phyloP scores from a whole-genome alignment of 2,113 vertebrate genomes.

The Bubo scandiacus region DNA sequence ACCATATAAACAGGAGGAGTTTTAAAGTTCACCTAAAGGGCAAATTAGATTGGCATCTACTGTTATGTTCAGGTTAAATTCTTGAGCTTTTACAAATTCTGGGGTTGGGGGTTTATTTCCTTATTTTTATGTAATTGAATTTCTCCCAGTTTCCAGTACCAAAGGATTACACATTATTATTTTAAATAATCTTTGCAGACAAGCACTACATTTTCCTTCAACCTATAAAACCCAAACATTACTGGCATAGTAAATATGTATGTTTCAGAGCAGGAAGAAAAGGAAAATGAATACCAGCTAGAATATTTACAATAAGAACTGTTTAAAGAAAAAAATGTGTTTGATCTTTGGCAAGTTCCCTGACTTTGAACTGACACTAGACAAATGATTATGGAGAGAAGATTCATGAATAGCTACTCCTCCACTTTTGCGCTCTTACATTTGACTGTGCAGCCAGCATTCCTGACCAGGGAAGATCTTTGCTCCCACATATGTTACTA shows the following conservation, averaged over 20 bases:
- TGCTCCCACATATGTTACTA: neutral
- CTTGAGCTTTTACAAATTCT: neutral
- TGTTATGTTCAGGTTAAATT: neutral
- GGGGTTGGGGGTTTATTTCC: neutral
- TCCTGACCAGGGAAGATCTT: slow-evolving; percentile 1
- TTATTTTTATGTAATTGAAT: neutral
- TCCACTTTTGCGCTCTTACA: neutral
- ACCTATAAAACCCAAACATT: neutral
- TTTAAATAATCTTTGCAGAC: slow-evolving; percentile 38
- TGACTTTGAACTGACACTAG: slow-evolving; percentile 51
- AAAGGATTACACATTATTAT: neutral
- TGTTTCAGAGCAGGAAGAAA: slow-evolving; percentile 45
- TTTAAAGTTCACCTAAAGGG: slow-evolving; percentile 33
- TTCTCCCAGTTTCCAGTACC: neutral
- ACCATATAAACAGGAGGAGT: neutral
- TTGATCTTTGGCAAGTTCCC: slow-evolving; percentile 38
- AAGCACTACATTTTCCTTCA: slow-evolving; percentile 29
- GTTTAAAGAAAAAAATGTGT: slow-evolving; percentile 38
- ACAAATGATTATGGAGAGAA: slow-evolving; percentile 31
- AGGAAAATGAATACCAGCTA: slow-evolving; percentile 20
- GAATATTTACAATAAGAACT: slow-evolving; percentile 37
- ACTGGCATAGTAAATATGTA: slow-evolving; percentile 21
- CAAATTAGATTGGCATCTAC: slow-evolving; percentile 27
- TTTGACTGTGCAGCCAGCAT: neutral
- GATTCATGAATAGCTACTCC: neutral